phyloP scores from a whole-genome alignment of 2,797 vertebrate genomes.

The Falco rusticolus region DNA sequence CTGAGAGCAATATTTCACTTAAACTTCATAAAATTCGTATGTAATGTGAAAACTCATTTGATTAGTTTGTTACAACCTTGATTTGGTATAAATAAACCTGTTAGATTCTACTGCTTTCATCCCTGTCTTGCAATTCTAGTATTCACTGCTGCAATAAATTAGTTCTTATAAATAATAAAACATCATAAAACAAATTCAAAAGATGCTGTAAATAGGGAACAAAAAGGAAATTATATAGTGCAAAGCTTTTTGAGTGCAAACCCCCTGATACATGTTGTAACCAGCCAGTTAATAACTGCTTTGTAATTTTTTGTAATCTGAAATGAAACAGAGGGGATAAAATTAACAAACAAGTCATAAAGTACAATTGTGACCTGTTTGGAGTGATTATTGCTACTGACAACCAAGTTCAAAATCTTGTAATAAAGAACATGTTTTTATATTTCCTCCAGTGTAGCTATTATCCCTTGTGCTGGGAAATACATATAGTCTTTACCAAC shows the following conservation, averaged over 20 bases:
- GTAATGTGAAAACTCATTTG: conserved; percentile 14
- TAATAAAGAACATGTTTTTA: background rate
- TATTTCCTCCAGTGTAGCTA: background rate
- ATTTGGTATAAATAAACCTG: conserved; percentile 13
- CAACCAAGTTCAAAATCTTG: background rate
- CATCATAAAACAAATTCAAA: conserved; percentile 46
- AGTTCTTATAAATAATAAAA: conserved; percentile 20
- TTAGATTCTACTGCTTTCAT: conserved; percentile 4
- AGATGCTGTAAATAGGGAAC: conserved; percentile 4
- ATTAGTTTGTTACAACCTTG: conserved; percentile 4
- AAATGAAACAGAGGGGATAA: conserved; percentile 46
- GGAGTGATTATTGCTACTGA: background rate
- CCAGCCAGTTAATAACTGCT: conserved; percentile 49
- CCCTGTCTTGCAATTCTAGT: conserved; percentile 4
- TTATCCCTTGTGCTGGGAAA: background rate
- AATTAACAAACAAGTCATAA: conserved; percentile 45
- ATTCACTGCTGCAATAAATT: conserved; percentile 48
- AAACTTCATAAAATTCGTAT: background rate
- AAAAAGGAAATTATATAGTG: conserved; percentile 13
- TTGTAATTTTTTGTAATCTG: conserved; percentile 45
- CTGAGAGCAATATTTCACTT: background rate
- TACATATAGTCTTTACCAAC: background rate
- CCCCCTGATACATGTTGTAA: conserved; percentile 11
- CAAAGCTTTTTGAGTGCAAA: conserved; percentile 5
- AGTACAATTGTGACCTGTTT: conserved; percentile 15